Percentiles rank a stretch among this genome's conserved stretches.
phyloP scores from a whole-genome alignment of 2,888 invertebrate species.

The Dinocampus coccinellae region DNA sequence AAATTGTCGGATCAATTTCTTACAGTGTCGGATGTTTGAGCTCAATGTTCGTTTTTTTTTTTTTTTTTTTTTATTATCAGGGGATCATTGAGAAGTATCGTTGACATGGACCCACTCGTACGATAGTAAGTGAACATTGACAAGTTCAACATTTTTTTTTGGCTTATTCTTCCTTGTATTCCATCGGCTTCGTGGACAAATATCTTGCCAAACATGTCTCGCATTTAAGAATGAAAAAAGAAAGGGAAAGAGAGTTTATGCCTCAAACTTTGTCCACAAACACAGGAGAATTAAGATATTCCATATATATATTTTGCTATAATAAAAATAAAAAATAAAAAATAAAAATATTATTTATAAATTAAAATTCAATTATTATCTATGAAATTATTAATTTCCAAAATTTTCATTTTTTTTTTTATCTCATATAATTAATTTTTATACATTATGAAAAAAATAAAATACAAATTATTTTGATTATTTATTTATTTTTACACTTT shows the following conservation, averaged over 20 bases:
- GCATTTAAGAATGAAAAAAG: not conserved
- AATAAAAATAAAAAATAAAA: too few species aligned
- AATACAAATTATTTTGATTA: too few species aligned
- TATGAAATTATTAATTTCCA: too few species aligned
- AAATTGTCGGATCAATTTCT: constrained; percentile 43
- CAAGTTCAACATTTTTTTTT: not conserved
- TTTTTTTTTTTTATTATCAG: constrained; percentile 25
- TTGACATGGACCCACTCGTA: not conserved
- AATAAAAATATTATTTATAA: too few species aligned
- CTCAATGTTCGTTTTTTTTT: too few species aligned
- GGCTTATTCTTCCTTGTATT: not conserved
- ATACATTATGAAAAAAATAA: too few species aligned
- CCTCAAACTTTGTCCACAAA: not conserved
- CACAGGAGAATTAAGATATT: not conserved
- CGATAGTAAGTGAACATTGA: constrained; percentile 16
- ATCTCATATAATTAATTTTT: too few species aligned
- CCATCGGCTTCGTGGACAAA: not conserved
- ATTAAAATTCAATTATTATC: too few species aligned
- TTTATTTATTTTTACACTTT: too few species aligned
- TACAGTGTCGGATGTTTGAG: constrained; percentile 35
- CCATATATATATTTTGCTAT: not conserved
- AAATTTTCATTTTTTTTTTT: too few species aligned
- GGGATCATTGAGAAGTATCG: constrained; percentile 10
- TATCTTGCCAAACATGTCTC: not conserved
- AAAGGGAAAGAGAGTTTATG: not conserved